These are phyloP conservation scores for Megathymus violae DNA, from an alignment of 1,140 invertebrate species.

Conservation along the genomic window DNA sequence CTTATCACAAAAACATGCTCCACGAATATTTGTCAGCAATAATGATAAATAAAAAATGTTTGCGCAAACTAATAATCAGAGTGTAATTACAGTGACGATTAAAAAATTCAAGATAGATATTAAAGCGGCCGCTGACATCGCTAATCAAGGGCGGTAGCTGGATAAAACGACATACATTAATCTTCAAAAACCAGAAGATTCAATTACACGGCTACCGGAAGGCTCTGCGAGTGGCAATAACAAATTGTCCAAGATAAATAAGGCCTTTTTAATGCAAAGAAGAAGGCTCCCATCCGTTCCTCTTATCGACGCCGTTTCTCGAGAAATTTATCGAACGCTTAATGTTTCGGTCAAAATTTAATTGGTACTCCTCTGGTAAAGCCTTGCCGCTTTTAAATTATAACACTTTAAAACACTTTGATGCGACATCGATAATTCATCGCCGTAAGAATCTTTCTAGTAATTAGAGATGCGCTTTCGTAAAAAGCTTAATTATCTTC, in stretches of 20 bases:
- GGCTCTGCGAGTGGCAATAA: slow-evolving; percentile 75
- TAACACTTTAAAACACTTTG: slow-evolving; percentile 62
- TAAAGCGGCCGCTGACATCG: slow-evolving; percentile 50
- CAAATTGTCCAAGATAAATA: slow-evolving; percentile 82
- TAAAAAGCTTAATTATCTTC: slow-evolving; percentile 22
- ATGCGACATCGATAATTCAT: slow-evolving; percentile 43
- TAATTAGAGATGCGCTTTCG: slow-evolving; percentile 24
- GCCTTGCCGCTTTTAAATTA: slow-evolving; percentile 63
- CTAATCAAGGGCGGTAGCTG: slow-evolving; percentile 78
- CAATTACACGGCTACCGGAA: slow-evolving; percentile 81
- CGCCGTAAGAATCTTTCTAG: slow-evolving; percentile 22
- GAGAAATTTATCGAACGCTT: slow-evolving; percentile 71
- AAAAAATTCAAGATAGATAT: slow-evolving; percentile 48
- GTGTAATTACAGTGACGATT: slow-evolving; percentile 55
- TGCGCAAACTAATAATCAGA: slow-evolving; percentile 39
- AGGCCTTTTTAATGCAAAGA: slow-evolving; percentile 71
- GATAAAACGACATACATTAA: slow-evolving; percentile 67
- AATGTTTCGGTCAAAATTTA: slow-evolving; percentile 73
- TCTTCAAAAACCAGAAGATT: slow-evolving; percentile 80
- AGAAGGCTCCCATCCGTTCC: slow-evolving; percentile 61
- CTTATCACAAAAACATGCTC: slow-evolving; percentile 4
- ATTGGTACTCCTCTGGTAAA: slow-evolving; percentile 67
- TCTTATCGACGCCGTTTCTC: slow-evolving; percentile 67
- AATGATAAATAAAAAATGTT: slow-evolving; percentile 26
- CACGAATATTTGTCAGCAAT: slow-evolving; percentile 5